Percentiles rank a stretch among this genome's conserved stretches.
These are phyloP conservation scores for Archocentrus centrarchus DNA, from an alignment of 2,113 vertebrate genomes.

Conservation along the genomic window DNA sequence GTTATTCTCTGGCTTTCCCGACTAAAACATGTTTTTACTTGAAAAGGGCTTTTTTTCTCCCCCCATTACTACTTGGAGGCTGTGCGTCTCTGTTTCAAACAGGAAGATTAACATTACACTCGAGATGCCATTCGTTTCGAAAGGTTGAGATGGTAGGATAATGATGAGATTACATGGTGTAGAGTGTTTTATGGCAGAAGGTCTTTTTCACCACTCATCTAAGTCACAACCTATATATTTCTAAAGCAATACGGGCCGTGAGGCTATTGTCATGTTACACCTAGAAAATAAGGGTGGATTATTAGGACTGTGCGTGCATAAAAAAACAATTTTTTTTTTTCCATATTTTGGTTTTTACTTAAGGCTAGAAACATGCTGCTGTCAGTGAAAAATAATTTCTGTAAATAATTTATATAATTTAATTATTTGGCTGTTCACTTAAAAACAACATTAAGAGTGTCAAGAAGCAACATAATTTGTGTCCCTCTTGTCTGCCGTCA, in stretches of 20 bases:
- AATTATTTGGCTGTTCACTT: constrained; percentile 78
- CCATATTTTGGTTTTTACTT: not conserved
- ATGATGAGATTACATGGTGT: constrained; percentile 58
- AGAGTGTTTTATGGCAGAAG: constrained; percentile 53
- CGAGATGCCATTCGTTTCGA: constrained; percentile 62
- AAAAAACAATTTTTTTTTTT: not conserved
- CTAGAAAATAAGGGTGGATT: not conserved
- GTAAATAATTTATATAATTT: constrained; percentile 19
- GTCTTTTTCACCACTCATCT: constrained; percentile 37
- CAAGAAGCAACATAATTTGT: constrained; percentile 87
- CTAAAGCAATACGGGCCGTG: not conserved
- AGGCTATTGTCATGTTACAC: constrained; percentile 15
- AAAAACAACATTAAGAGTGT: constrained; percentile 83
- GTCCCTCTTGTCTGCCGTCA: constrained; percentile 87
- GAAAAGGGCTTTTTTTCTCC: constrained; percentile 46
- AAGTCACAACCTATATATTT: constrained; percentile 16
- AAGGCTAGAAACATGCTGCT: constrained; percentile 12
- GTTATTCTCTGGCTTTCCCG: constrained; percentile 43
- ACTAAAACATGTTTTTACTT: constrained; percentile 65
- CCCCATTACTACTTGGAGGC: constrained; percentile 21
- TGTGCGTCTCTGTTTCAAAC: constrained; percentile 52
- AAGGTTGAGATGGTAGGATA: constrained; percentile 58
- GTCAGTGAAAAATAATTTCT: constrained; percentile 19
- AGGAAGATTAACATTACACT: constrained; percentile 66
- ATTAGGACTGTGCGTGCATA: not conserved